Base-by-base conservation (phyloP, 2,888 invertebrate species). In the Trachelus troglodyta region DNA sequence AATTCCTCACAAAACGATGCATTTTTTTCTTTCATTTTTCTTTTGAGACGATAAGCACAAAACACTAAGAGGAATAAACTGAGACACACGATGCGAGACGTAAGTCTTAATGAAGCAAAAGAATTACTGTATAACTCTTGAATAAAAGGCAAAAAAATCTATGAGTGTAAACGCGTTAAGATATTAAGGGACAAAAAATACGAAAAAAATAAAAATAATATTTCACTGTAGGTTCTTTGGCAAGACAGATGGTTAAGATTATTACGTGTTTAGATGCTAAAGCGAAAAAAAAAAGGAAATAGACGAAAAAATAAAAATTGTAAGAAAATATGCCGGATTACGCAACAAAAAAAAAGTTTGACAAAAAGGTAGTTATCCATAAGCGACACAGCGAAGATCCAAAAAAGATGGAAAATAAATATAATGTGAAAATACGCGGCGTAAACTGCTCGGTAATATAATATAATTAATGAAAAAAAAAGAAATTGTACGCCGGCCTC, bases 81-180 rank as follows among this genome's bases (percentile, higher is more conserved):
- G 83, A 81, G 84, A 80, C 83, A 82, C 76, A 76, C 34, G 80
- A 78, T 76, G 76, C 77, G 77, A 79, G 78, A 79, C 81, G 79
- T 78, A 77, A 79, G 80, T 82, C 81, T 82, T 77, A 81, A 79
- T 79, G 34, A 75, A 74, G 76, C 75, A 79, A 79, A 78, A 81
- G 84, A 87, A 85, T 85, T 84, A 87, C 85, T 86, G 87, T 90
- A 86, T 90, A 89, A 90, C 85, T 86, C 85, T 89, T 85, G 86
- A 87, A 86, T 83, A 86, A 87, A 56, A 56, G 40, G 40, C 40
- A 56, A 56, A 56, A 40, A 89, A 89, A 84, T 89, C 87, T 90
- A 89, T 88, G 88, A 87, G 88, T 90, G 89, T 90, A 89, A 90
- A 87, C 84, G 87, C 89, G 88, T 89, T 89, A 78, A 78, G 73